Evolutionary conservation across 2,113 vertebrate genomes (phyloP).

Genomic region (western clawed frog (Xenopus tropicalis)): DNA sequence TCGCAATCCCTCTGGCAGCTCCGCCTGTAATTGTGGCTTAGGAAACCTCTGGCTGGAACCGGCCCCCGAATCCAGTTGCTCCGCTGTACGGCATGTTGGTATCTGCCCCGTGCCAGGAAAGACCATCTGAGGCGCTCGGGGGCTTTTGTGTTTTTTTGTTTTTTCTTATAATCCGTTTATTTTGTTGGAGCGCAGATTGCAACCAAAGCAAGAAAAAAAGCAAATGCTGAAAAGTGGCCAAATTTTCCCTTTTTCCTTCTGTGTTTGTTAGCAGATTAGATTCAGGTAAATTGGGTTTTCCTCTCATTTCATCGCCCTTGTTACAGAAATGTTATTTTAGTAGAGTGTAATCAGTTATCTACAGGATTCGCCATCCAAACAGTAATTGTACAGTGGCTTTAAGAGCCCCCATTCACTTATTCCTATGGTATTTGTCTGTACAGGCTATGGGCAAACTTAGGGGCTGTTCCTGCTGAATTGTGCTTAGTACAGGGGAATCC

Average conservation of each 20-base stretch:
- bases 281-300: neutral
- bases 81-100: conserved; percentile 51
- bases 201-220: conserved; percentile 49
- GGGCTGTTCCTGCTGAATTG: too few species aligned
- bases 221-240: conserved; percentile 38
- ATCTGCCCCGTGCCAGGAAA: conserved; percentile 50
- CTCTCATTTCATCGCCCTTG: neutral
- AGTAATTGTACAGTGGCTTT: too few species aligned
- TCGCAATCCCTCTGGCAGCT: conserved; percentile 55
- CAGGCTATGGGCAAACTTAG: too few species aligned
- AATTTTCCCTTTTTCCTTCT: conserved; percentile 13
- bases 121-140: conserved; percentile 33
- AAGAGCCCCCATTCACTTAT: too few species aligned
- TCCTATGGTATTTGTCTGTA: too few species aligned
- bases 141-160: conserved; percentile 19
- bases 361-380: too few species aligned
- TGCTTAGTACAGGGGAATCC: too few species aligned
- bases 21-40: conserved; percentile 60
- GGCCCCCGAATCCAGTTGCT: conserved; percentile 54
- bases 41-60: conserved; percentile 51
- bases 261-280: neutral
- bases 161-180: conserved; percentile 31
- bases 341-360: neutral
- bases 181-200: conserved; percentile 43
- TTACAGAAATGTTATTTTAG: neutral